Base-by-base conservation (phyloP, 2,888 invertebrate species). In the Folsomia manolachei region DNA sequence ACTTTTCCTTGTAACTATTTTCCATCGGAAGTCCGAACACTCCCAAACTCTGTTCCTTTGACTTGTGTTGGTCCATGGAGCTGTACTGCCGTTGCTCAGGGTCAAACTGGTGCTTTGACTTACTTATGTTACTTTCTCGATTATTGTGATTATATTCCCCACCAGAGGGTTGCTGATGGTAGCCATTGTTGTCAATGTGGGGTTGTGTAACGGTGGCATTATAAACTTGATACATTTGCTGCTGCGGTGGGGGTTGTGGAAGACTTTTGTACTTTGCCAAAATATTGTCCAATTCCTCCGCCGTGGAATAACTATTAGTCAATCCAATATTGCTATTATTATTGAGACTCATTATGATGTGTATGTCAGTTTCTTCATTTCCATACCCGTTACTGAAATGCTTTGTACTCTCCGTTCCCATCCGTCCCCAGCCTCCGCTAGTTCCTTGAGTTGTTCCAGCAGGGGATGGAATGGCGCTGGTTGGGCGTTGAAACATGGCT, bases 211-310 rank as follows among this genome's bases (percentile, higher is more conserved):
- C 19, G n/a, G 24, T 66, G 18, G 39, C 39, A 2, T n/a, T 39
- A 52, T 66, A 66, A 4, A 51, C n/a, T n/a, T 39, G 52, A 21
- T 51, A 66, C 27, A 14, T 9, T n/a, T 66, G 27, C 18, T 66
- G 19, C 23, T n/a, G 18, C 2, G 26, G 64, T 64, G 25, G 25
- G 18, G 1, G 7, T 24, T n/a, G 21, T 18, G 65, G 51, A 18
- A 27, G 27, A 14, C 1, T 14, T n/a, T 66, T 66, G 51, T 74
- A 74, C 25, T 74, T 74, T 11, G 71, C 70, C 19, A 74, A 62
- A 52, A 74, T 74, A 23, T 70, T 65, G 23, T 71, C 71, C 23
- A 74, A 56, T 27, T 71, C 74, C 4, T 73, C 71, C 7, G 27
- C 27, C 25, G 39, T 53, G 11, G 26, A 67, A 14, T 53, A 27